Conservation (phyloP, 2,888 invertebrate genomes). For the Phrixothrix hirtus region DNA sequence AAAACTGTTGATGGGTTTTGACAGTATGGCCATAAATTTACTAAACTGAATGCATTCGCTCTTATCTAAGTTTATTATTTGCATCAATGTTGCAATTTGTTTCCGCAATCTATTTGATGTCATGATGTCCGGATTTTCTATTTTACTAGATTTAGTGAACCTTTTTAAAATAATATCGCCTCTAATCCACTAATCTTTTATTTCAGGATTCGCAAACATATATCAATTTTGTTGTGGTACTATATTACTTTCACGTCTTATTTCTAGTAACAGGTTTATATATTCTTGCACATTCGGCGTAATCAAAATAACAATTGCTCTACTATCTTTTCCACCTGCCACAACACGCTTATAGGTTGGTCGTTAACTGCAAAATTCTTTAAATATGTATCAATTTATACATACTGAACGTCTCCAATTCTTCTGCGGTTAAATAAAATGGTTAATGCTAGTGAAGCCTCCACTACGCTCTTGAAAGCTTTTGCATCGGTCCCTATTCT, state of each 20-base stretch:
- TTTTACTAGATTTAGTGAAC: constrained; percentile 11
- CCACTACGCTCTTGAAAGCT: constrained; percentile 10
- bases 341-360: constrained; percentile 24
- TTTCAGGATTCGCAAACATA: constrained; percentile 24
- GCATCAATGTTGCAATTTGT: constrained; percentile 19
- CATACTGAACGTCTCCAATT: constrained; percentile 20
- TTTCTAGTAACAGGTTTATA: constrained; percentile 20
- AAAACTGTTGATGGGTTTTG: constrained; percentile 8
- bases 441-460: constrained; percentile 18
- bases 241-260: constrained; percentile 12
- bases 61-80: constrained; percentile 16
- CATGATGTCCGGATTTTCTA: constrained; percentile 14
- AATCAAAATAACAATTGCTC: constrained; percentile 23
- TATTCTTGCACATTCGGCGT: constrained; percentile 20
- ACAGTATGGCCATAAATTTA: constrained; percentile 4
- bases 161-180: constrained; percentile 15
- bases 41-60: constrained; percentile 7
- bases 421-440: constrained; percentile 26
- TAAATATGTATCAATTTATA: constrained; percentile 12
- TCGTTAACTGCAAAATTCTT: constrained; percentile 8
- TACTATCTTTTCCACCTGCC: constrained; percentile 24
- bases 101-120: constrained; percentile 19
- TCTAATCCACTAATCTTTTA: constrained; percentile 15
- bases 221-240: constrained; percentile 20
- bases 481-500: constrained; percentile 4